Percentiles rank a stretch among this genome's conserved stretches.
phyloP scores from a whole-genome alignment of 2,797 vertebrate species.

The Rallus crepitans region DNA sequence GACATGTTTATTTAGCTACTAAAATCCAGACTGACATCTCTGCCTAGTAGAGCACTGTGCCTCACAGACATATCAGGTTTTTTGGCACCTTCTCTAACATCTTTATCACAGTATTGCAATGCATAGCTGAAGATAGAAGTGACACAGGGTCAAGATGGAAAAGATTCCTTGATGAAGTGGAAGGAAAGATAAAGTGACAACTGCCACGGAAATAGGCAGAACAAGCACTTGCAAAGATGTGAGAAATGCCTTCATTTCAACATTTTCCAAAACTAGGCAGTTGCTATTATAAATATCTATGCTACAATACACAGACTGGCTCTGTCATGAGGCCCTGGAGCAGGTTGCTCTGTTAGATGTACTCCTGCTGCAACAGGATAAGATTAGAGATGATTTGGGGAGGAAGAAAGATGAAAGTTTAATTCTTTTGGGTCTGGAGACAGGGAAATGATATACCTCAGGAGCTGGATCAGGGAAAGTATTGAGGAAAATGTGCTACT shows the following conservation, averaged over 20 bases:
- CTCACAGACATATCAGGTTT: background rate
- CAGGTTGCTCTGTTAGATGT: background rate
- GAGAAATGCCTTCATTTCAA: background rate
- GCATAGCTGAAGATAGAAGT: background rate
- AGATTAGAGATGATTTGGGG: background rate
- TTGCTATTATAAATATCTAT: background rate
- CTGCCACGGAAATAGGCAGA: background rate
- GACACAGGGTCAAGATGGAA: background rate
- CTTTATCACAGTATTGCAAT: background rate
- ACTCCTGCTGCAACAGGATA: background rate
- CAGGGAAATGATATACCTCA: background rate
- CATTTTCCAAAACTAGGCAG: background rate
- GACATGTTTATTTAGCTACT: background rate
- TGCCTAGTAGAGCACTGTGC: background rate
- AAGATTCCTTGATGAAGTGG: background rate
- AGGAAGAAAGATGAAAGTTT: background rate
- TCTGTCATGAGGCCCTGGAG: background rate
- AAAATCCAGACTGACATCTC: background rate
- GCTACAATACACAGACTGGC: background rate
- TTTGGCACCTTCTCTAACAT: background rate
- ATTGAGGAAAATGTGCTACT: background rate
- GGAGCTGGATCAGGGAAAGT: background rate
- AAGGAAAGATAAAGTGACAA: background rate
- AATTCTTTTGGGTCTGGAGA: background rate
- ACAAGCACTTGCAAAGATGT: background rate